These are phyloP conservation scores for Acronicta psi DNA, from an alignment of 2,888 invertebrate species.

Conservation along the genomic window DNA sequence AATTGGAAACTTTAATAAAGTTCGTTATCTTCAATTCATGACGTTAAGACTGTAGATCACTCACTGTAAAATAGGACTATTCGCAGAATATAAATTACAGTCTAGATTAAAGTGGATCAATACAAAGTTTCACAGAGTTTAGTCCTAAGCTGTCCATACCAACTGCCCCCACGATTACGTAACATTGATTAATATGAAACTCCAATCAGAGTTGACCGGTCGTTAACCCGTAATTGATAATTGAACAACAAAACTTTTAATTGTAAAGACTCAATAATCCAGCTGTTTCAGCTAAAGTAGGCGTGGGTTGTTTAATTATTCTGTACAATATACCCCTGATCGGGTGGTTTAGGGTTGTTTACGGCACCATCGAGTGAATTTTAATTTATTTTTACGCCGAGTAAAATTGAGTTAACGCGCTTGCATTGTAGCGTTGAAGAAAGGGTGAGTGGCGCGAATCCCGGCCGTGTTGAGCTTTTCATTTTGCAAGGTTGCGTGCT, in stretches of 20 bases:
- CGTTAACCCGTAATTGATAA: constrained; percentile 77
- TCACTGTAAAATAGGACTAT: neutral
- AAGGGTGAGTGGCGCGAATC: constrained; percentile 32
- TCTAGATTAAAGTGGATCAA: constrained; percentile 7
- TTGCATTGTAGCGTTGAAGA: constrained; percentile 27
- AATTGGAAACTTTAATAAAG: neutral
- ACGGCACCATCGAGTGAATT: constrained; percentile 50
- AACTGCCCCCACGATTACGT: constrained; percentile 43
- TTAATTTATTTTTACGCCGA: constrained; percentile 59
- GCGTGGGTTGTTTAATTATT: constrained; percentile 75
- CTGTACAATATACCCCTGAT: constrained; percentile 68
- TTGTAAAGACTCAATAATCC: constrained; percentile 78
- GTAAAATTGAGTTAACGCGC: constrained; percentile 48
- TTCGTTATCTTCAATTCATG: neutral
- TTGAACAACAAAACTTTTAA: constrained; percentile 76
- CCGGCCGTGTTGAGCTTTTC: constrained; percentile 26
- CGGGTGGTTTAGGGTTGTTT: constrained; percentile 61
- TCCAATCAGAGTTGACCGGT: constrained; percentile 69
- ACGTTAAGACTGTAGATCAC: neutral
- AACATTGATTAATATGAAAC: constrained; percentile 71
- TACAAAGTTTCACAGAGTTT: constrained; percentile 11
- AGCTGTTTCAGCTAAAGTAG: constrained; percentile 53
- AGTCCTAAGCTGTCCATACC: constrained; percentile 12
- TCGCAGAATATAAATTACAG: constrained; percentile 1
- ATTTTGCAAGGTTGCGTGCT: constrained; percentile 46